A percentile compares a stretch with the other conserved stretches of the same genome.
These are phyloP conservation scores for Takifugu flavidus DNA, from an alignment of 2,113 vertebrate species.

Conservation along the genomic window DNA sequence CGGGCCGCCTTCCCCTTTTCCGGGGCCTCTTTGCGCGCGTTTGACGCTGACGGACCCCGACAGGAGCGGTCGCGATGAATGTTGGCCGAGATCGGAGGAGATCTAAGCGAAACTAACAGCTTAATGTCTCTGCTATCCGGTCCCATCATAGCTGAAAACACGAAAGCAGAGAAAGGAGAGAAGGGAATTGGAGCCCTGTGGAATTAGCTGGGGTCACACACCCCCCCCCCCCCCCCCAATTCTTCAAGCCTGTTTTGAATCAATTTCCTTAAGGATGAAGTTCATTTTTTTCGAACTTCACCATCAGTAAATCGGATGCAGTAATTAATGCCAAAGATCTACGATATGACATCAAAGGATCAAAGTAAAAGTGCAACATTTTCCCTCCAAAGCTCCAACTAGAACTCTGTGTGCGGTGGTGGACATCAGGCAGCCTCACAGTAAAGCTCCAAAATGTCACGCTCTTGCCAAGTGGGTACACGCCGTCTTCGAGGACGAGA, in stretches of 20 bases:
- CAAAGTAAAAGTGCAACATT: no score
- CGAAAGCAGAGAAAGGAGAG: constrained; percentile 17
- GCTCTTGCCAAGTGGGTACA: constrained; percentile 5
- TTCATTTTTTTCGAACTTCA: not conserved
- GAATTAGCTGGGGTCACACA: not conserved
- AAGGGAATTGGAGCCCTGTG: constrained; percentile 26
- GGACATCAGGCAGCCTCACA: no score
- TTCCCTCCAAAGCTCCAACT: no score
- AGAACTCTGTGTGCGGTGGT: no score
- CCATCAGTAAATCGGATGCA: no score
- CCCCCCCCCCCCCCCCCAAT: constrained; percentile 33
- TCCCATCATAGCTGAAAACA: constrained; percentile 5
- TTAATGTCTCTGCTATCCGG: constrained; percentile 17
- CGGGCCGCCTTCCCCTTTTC: not conserved
- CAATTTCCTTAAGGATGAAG: constrained; percentile 14
- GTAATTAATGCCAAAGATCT: no score
- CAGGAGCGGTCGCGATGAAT: constrained; percentile 39
- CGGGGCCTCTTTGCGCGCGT: not conserved
- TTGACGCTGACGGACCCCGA: constrained; percentile 22
- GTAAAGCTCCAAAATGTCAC: no score
- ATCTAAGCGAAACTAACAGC: constrained; percentile 35
- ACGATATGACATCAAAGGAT: no score
- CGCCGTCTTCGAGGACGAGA: constrained; percentile 1
- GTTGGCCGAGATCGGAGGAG: constrained; percentile 37
- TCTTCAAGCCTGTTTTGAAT: constrained; percentile 18